A percentile compares a stretch with the other conserved stretches of the same genome.
phyloP scores from a whole-genome alignment of 2,888 invertebrate species.

The Caenorhabditis japonica region DNA sequence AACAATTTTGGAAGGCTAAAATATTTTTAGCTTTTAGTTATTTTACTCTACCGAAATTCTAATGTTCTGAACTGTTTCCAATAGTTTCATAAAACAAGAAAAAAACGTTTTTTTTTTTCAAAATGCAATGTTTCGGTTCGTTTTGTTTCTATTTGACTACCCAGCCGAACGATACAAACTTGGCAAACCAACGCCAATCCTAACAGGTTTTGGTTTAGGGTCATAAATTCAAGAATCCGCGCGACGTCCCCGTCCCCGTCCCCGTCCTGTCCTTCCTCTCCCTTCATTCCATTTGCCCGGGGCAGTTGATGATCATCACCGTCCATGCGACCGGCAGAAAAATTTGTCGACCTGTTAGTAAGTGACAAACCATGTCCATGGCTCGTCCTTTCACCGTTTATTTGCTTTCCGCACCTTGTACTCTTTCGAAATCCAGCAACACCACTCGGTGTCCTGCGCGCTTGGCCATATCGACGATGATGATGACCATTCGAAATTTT shows the following conservation, averaged over 20 bases:
- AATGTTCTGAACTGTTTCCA: too few relatives aligned
- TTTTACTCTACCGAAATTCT: too few relatives aligned
- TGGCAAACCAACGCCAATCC: constrained; percentile 13
- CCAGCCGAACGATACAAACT: too few relatives aligned
- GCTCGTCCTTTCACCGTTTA: constrained; percentile 27
- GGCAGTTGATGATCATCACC: constrained; percentile 20
- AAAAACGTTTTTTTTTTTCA: neutral
- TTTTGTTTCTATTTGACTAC: too few relatives aligned
- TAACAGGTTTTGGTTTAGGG: constrained; percentile 30
- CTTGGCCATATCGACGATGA: constrained; percentile 1
- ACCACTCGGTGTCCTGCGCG: too few relatives aligned
- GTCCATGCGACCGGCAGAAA: neutral
- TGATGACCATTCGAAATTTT: constrained; percentile 36
- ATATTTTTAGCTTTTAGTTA: too few relatives aligned
- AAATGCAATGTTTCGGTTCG: neutral
- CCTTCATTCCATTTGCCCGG: neutral
- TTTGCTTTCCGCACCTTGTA: constrained; percentile 49
- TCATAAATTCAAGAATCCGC: constrained; percentile 42
- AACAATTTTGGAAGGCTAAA: too few relatives aligned
- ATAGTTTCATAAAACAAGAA: too few relatives aligned
- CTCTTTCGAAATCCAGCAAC: constrained; percentile 50
- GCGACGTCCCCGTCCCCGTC: neutral
- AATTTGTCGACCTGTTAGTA: constrained; percentile 16
- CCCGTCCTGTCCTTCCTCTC: neutral
- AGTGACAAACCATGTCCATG: constrained; percentile 8